Evolutionary conservation across 2,113 vertebrate genomes (phyloP).

Genomic region (Chaetops frenatus): DNA sequence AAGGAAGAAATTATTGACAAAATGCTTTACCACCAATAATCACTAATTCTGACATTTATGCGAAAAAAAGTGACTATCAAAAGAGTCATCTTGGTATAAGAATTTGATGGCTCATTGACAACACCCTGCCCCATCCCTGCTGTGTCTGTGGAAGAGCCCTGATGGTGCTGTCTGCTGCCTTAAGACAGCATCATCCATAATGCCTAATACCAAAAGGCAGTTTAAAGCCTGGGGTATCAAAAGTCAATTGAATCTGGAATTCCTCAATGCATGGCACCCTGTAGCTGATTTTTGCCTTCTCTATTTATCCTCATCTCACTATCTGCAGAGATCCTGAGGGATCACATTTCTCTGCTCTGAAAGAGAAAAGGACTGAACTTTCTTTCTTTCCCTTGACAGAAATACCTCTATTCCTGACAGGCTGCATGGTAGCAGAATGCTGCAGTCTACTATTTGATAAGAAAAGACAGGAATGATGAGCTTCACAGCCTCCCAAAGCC

Average conservation of each 20-base stretch:
- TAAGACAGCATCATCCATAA: not conserved
- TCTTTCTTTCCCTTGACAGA: not conserved
- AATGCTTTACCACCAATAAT: not conserved
- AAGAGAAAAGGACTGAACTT: not conserved
- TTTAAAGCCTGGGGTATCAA: not conserved
- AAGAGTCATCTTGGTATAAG: not conserved
- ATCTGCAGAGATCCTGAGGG: not conserved
- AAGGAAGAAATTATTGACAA: not conserved
- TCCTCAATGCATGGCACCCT: not conserved
- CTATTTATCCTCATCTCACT: not conserved
- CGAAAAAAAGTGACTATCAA: not conserved
- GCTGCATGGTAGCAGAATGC: not conserved
- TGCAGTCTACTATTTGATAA: not conserved
- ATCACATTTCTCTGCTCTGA: slow-evolving; percentile 12
- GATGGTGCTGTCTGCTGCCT: not conserved
- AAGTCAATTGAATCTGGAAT: not conserved
- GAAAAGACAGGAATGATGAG: not conserved
- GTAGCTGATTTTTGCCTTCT: not conserved
- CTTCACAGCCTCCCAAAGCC: not conserved
- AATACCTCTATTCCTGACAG: not conserved
- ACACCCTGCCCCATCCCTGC: not conserved
- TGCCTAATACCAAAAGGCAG: not conserved
- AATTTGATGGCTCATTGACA: not conserved
- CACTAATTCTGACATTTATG: not conserved
- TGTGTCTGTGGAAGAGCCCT: rapidly evolving